Evolutionary conservation across 2,113 vertebrate genomes (phyloP).

Genomic region (Labrus mixtus): DNA sequence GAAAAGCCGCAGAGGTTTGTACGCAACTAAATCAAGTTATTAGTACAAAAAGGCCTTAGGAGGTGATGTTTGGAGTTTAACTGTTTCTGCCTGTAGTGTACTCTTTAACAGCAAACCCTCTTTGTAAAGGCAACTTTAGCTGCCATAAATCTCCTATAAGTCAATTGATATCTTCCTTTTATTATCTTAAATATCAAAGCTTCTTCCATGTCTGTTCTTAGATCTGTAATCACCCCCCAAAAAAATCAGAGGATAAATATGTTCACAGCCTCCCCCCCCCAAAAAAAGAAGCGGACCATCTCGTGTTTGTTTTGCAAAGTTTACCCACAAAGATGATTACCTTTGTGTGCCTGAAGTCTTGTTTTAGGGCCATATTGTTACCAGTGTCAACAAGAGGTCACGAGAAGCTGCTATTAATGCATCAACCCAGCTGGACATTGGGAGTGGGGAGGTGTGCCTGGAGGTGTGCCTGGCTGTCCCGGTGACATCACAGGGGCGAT

Average conservation of each 20-base stretch:
- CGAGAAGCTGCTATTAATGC: conserved; percentile 45
- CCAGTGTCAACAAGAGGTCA: conserved; percentile 44
- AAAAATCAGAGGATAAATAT: neutral
- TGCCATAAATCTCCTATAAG: no score
- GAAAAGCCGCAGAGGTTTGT: conserved; percentile 26
- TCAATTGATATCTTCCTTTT: no score
- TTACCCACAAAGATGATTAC: conserved; percentile 19
- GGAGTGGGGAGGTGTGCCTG: conserved; percentile 41
- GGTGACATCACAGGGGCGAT: conserved; percentile 67
- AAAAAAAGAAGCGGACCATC: neutral
- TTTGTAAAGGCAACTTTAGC: no score
- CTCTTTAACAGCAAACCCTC: no score
- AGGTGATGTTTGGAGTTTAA: neutral
- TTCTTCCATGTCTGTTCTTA: neutral
- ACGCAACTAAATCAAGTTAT: no score
- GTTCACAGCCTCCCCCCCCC: neutral
- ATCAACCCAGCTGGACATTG: conserved; percentile 28
- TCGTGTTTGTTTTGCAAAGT: conserved; percentile 24
- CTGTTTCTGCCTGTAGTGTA: no score
- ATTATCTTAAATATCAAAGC: no score
- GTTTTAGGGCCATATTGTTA: conserved; percentile 31
- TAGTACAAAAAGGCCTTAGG: neutral
- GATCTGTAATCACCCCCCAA: no score
- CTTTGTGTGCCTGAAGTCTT: conserved; percentile 12
- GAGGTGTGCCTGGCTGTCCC: conserved; percentile 41